Base-by-base conservation (phyloP, 1,140 invertebrate species). In the Pantala flavescens region DNA sequence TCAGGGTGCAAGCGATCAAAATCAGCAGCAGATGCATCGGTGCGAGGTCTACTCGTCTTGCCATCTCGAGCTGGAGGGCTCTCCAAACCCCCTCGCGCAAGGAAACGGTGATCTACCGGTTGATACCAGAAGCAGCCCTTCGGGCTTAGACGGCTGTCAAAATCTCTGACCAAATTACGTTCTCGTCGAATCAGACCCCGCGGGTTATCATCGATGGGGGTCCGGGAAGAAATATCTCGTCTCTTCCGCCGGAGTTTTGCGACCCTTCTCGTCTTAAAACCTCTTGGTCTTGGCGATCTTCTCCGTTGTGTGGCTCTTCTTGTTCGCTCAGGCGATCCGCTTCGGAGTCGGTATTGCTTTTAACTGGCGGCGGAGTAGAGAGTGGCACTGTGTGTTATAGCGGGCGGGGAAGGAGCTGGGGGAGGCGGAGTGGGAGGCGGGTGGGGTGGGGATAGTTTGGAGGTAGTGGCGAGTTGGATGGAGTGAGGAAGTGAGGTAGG, bases 371-470 rank as follows among this genome's bases (percentile, higher is more conserved):
- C 49, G 49, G 49, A 63, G 49, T 19, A 3, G 49, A 63, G 49
- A 63, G 16, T 63, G 49, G 49, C 49, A 63, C 49, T 63, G 49
- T 19, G 49, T 63, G 49, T 63, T 63, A 63, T 63, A 63, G n/a
- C 49, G 49, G 49, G 49, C 49, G 49, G 49, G 49, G 49, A 63
- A 63, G 49, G 49, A 63, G 49, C 49, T 19, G 49, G 49, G n/a
- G 49, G 49, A 63, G 49, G n/a, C 49, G 49, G 49, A 63, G 49
- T 63, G 49, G 49, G 49, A 63, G 49, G 49, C 49, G 16, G n/a
- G 49, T 63, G 49, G 49, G 49, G 49, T 63, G 49, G 49, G 49
- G 49, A 63, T 63, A 63, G 49, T 63, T 63, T 63, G 49, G 49
- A 63, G 49, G 49, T 63, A 63, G 49, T 63, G 49, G 49, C 14